phyloP scores from a whole-genome alignment of 2,113 vertebrate genomes.

The Ploceus nigricollis region DNA sequence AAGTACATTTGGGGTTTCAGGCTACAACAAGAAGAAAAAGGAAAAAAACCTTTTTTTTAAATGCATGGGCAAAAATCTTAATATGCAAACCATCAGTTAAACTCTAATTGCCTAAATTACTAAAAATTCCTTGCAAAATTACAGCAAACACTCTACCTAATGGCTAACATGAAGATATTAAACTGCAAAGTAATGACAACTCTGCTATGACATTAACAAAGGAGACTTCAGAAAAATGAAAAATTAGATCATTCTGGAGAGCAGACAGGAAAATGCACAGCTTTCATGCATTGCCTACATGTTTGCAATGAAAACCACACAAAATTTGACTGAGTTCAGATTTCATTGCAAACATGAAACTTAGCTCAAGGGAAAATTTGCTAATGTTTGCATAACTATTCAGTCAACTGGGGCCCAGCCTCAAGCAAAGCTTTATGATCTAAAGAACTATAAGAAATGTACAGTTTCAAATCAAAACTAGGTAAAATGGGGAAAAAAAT shows the following conservation, averaged over 20 bases:
- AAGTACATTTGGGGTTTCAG: not conserved
- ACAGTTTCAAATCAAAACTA: slow-evolving; percentile 30
- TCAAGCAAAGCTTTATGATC: slow-evolving; percentile 32
- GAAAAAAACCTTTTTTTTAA: not conserved
- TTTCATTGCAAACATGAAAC: slow-evolving; percentile 55
- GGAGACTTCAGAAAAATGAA: not conserved
- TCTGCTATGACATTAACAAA: not conserved
- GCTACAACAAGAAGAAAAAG: not conserved
- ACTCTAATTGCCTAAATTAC: not conserved
- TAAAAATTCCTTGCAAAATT: not conserved
- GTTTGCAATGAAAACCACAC: slow-evolving; percentile 40
- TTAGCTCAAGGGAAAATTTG: slow-evolving; percentile 48
- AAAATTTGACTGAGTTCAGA: slow-evolving; percentile 29
- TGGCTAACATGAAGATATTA: not conserved
- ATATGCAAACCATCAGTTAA: not conserved
- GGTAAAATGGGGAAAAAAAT: not conserved
- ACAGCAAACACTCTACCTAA: not conserved
- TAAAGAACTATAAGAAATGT: not conserved
- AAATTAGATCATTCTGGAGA: not conserved
- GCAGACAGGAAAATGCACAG: not conserved
- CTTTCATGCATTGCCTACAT: slow-evolving; percentile 7
- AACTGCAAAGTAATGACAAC: not conserved
- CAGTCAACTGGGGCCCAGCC: not conserved
- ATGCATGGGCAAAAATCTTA: not conserved
- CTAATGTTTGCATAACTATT: slow-evolving; percentile 52